Evolutionary conservation across 2,113 vertebrate species (phyloP).

Genomic region (Melanotaenia duboulayi): DNA sequence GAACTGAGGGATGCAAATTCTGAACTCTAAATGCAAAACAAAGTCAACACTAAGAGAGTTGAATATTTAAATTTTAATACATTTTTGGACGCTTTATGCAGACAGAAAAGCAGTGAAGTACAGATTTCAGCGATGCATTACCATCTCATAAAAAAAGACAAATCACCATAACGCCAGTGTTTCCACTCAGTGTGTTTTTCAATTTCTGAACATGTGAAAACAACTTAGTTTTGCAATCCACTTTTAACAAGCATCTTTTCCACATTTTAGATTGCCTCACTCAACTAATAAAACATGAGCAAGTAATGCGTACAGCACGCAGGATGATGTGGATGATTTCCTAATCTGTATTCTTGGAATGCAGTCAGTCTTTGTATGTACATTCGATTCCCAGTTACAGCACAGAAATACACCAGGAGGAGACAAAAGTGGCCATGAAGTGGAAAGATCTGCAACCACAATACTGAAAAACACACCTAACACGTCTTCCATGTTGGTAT

Average conservation of each 20-base stretch:
- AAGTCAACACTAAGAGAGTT: background rate
- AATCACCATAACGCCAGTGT: constrained; percentile 23
- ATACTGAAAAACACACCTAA: background rate
- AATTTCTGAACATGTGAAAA: constrained; percentile 12
- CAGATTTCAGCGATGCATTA: constrained; percentile 37
- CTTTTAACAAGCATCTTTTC: constrained; percentile 4
- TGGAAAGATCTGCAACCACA: background rate
- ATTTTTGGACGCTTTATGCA: constrained; percentile 40
- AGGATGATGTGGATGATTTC: constrained; percentile 6
- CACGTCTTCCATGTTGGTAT: constrained; percentile 1
- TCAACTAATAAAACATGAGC: constrained; percentile 10
- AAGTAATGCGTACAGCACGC: background rate
- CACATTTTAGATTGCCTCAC: background rate
- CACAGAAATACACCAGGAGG: constrained; percentile 19
- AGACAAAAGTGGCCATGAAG: background rate
- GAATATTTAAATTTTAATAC: constrained; percentile 65
- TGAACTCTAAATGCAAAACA: background rate
- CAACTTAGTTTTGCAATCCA: constrained; percentile 13
- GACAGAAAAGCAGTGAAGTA: constrained; percentile 59
- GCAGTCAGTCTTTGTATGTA: constrained; percentile 43
- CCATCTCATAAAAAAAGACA: constrained; percentile 23
- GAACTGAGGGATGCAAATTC: background rate
- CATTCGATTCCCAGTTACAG: constrained; percentile 52
- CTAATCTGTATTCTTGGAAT: constrained; percentile 43
- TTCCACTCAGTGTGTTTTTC: constrained; percentile 30